Conservation (phyloP, 2,888 invertebrate genomes). For the Darwinula stevensoni region DNA sequence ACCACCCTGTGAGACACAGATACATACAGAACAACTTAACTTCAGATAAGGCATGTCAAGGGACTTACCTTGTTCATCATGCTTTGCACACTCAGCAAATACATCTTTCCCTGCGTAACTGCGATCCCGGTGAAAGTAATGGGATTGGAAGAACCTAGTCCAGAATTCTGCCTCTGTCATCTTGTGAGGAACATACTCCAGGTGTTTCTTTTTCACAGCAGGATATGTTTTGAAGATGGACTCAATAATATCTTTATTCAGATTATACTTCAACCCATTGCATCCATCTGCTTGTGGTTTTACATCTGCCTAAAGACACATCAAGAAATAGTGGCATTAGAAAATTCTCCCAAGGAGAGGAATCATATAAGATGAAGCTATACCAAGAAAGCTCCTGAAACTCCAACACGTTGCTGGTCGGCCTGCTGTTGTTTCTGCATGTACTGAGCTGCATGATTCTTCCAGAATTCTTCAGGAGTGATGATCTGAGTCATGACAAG, state of each 20-base stretch:
- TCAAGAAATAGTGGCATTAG: constrained; percentile 20
- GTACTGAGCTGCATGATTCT: constrained; percentile 34
- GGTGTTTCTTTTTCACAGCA: constrained; percentile 82
- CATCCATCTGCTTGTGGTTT: constrained; percentile 90
- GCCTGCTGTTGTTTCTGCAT: constrained; percentile 23
- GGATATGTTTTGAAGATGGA: constrained; percentile 98
- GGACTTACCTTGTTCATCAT: constrained; percentile 43
- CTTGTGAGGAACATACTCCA: constrained; percentile 81
- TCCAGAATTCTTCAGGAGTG: constrained; percentile 93
- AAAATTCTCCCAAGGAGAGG: constrained; percentile 9
- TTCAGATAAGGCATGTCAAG: constrained; percentile 6
- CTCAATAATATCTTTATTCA: constrained; percentile 85
- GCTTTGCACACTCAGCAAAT: constrained; percentile 88
- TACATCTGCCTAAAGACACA: constrained; percentile 59
- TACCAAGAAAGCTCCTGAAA: constrained; percentile 30
- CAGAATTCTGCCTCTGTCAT: constrained; percentile 91
- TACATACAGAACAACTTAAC: neutral
- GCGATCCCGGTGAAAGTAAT: constrained; percentile 63
- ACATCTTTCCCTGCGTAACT: constrained; percentile 61
- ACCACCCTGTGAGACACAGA: neutral
- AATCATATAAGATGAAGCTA: too few relatives aligned
- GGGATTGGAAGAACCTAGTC: constrained; percentile 98
- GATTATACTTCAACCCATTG: constrained; percentile 84
- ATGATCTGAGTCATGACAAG: constrained; percentile 86
- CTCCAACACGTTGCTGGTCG: constrained; percentile 57